Base-by-base conservation (phyloP, 2,113 vertebrate genomes). In the Brachyhypopomus gauderio region DNA sequence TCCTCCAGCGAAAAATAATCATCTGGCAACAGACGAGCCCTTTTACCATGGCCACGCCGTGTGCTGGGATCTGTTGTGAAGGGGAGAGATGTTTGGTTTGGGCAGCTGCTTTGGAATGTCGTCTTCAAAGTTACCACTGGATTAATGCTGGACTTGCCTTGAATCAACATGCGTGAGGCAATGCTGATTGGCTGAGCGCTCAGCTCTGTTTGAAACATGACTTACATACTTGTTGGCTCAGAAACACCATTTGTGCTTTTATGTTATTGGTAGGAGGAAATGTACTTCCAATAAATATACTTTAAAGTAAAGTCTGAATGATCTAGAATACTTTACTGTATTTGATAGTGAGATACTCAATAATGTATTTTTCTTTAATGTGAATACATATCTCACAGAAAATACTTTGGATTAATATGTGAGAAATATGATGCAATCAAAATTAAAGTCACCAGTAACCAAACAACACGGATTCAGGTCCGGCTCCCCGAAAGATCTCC, bases 1-100 rank as follows among this genome's bases (percentile, higher is more conserved):
- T 89, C 89, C 36, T 74, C 84, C 80, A 84, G 83, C 73, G 73
- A 86, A 85, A 69, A 77, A 81, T 63, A 38, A 64, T 77, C 22
- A 67, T 83, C 48, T 45, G 2, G 22, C 73, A 45, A 25, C 71
- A 55, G 64, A 69, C 20, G 19, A 71, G 5, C 41, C n/a, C 45
- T 22, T 71, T 72, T 8, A 17, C 59, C 2, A 45, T 12, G 22
- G 16, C 59, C 56, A 55, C 55, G 34, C 23, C 59, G 1, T 36
- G 30, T 5, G 52, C 25, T 45, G 23, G 20, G 16, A 55, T 73
- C 20, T 63, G 69, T 52, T 41, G 16, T 23, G 67, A 12, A 59
- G 16, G 23, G 12, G 34, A 36, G 48, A 38, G 20, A 52, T 7
- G 19, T 67, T 67, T 36, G 34, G 12, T 19, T 34, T 34, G 4